phyloP scores from a whole-genome alignment of 2,888 invertebrate species.

The Steinernema scapterisci region DNA sequence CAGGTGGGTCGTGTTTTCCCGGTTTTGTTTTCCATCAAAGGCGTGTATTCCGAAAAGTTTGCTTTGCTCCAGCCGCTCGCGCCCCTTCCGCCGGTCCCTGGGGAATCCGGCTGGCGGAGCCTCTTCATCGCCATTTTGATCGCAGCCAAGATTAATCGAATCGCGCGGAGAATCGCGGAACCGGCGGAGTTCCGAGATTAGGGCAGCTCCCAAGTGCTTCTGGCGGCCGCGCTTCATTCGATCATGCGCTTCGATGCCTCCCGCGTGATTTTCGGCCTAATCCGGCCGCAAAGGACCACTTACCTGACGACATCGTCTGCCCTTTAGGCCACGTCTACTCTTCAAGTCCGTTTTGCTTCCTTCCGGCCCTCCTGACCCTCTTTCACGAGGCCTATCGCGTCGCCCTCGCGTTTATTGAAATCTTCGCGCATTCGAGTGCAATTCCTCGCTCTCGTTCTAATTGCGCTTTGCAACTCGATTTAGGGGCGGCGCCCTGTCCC shows the following conservation, averaged over 20 bases:
- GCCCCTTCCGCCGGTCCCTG: conserved; percentile 17
- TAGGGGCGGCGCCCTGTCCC: conserved; percentile 3
- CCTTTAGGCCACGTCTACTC: background rate
- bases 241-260: background rate
- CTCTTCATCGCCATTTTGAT: background rate
- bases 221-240: background rate
- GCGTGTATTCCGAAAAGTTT: too few relatives aligned
- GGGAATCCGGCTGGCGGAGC: background rate
- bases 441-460: background rate
- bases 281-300: background rate
- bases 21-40: too few relatives aligned
- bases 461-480: conserved; percentile 23
- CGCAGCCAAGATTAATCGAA: background rate
- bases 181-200: background rate
- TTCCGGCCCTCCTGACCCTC: background rate
- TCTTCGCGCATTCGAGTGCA: conserved; percentile 13
- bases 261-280: background rate
- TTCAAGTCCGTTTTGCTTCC: background rate
- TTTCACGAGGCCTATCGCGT: background rate
- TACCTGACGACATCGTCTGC: conserved; percentile 10
- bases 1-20: conserved; percentile 38
- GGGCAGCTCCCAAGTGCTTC: background rate
- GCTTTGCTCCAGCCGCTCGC: background rate
- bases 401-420: background rate
- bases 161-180: background rate